Percentiles rank a stretch among this genome's conserved stretches.
Evolutionary conservation across 2,113 vertebrate species (phyloP).

Genomic region (Entelurus aequoreus): DNA sequence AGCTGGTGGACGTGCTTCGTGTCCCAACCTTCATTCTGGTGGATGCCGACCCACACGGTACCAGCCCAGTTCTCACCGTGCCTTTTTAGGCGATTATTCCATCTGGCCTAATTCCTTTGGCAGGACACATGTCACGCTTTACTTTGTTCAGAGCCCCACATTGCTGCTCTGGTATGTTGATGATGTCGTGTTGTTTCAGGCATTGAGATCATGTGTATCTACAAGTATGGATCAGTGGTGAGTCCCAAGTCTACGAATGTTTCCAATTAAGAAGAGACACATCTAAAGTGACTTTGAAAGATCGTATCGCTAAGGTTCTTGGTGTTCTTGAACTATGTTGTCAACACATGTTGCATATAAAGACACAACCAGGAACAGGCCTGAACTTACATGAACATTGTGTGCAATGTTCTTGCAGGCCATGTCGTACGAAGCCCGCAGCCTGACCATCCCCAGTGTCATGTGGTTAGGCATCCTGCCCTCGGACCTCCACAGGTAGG

Average conservation of each 20-base stretch:
- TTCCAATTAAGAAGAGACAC: constrained; percentile 9
- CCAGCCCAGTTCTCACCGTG: constrained; percentile 19
- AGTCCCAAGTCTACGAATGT: constrained; percentile 55
- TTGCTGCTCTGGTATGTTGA: constrained; percentile 59
- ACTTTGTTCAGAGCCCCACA: constrained; percentile 56
- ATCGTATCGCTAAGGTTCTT: constrained; percentile 32
- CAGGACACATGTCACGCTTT: constrained; percentile 61
- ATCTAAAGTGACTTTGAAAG: constrained; percentile 34
- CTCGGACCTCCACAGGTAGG: constrained; percentile 91
- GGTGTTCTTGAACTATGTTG: constrained; percentile 23
- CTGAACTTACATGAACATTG: constrained; percentile 29
- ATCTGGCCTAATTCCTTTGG: constrained; percentile 29
- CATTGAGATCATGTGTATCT: constrained; percentile 96
- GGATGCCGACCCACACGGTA: constrained; percentile 94
- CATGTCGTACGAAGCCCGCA: constrained; percentile 95
- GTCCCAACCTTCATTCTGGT: constrained; percentile 85
- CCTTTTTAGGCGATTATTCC: constrained; percentile 36
- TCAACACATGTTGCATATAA: constrained; percentile 24
- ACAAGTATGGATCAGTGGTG: constrained; percentile 95
- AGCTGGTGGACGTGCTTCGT: constrained; percentile 84
- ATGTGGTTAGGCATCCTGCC: constrained; percentile 97
- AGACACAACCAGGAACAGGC: constrained; percentile 2
- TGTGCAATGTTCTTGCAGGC: constrained; percentile 68
- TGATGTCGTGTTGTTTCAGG: constrained; percentile 76
- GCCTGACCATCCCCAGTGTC: constrained; percentile 88